Evolutionary conservation across 2,797 vertebrate genomes (phyloP).

Genomic region (Phaenicophaeus curvirostris): DNA sequence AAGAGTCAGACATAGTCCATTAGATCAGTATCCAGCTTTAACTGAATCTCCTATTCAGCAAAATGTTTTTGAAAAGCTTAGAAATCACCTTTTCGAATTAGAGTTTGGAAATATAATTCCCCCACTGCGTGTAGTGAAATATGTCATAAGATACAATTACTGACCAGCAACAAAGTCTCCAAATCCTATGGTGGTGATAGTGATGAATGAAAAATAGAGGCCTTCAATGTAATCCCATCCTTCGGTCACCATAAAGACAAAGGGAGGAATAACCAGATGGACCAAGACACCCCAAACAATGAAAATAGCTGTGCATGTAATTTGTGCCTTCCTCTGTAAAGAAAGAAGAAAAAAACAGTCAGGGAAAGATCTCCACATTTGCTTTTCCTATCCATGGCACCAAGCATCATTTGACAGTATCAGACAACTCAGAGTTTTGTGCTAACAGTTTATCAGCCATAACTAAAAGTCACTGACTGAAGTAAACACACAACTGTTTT

Average conservation of each 20-base stretch:
- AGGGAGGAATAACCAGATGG: constrained; percentile 93
- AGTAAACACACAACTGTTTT: not conserved
- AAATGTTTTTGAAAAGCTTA: not conserved
- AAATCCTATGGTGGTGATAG: constrained; percentile 96
- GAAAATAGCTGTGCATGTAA: constrained; percentile 95
- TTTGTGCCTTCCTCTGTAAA: constrained; percentile 92
- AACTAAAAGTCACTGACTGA: not conserved
- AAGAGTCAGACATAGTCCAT: not conserved
- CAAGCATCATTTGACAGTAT: not conserved
- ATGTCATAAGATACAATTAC: constrained; percentile 41
- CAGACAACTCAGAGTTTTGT: not conserved
- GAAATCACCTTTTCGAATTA: not conserved
- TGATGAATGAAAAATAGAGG: constrained; percentile 98
- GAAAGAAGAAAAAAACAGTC: not conserved
- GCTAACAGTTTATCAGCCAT: not conserved
- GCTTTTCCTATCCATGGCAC: not conserved
- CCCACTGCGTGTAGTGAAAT: not conserved
- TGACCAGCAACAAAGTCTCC: constrained; percentile 96
- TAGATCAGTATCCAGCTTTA: not conserved
- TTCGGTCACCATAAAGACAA: constrained; percentile 96
- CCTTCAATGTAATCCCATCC: constrained; percentile 95
- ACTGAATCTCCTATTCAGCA: not conserved
- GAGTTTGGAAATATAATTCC: not conserved
- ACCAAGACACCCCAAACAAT: constrained; percentile 94
- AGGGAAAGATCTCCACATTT: not conserved